phyloP scores from a whole-genome alignment of 2,797 vertebrate genomes.

The Molossus molossus region DNA sequence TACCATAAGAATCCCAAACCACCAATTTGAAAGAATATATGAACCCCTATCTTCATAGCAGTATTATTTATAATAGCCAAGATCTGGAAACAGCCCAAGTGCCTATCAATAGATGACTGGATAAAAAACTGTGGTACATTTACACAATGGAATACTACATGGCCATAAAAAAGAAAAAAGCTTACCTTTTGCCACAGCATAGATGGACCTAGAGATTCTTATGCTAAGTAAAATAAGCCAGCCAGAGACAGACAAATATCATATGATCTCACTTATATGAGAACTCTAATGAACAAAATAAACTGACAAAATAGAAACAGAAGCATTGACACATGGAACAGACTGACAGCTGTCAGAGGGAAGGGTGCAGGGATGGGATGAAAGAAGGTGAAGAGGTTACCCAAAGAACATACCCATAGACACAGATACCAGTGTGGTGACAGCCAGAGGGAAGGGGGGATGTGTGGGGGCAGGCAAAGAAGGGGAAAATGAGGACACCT shows the following conservation, averaged over 20 bases:
- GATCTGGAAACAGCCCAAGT: neutral
- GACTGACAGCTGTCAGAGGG: neutral
- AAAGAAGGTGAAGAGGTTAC: neutral
- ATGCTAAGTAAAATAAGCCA: neutral
- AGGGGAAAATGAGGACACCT: neutral
- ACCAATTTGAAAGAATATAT: neutral
- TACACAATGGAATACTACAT: neutral
- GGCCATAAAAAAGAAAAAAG: neutral
- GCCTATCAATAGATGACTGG: neutral
- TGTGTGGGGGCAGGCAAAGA: neutral
- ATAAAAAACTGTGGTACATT: neutral
- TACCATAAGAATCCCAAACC: neutral
- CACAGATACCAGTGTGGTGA: neutral
- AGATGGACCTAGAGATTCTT: neutral
- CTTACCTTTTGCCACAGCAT: neutral
- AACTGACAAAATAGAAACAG: neutral
- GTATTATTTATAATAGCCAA: neutral
- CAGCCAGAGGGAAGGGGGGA: neutral
- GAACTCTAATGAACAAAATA: neutral
- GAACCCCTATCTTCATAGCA: neutral
- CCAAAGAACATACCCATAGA: neutral
- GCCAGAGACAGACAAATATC: neutral
- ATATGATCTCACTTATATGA: too few species aligned
- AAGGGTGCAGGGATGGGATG: neutral
- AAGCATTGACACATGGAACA: neutral